These are phyloP conservation scores for Drosophila prolongata DNA, from an alignment of 2,888 invertebrate species.

Conservation along the genomic window DNA sequence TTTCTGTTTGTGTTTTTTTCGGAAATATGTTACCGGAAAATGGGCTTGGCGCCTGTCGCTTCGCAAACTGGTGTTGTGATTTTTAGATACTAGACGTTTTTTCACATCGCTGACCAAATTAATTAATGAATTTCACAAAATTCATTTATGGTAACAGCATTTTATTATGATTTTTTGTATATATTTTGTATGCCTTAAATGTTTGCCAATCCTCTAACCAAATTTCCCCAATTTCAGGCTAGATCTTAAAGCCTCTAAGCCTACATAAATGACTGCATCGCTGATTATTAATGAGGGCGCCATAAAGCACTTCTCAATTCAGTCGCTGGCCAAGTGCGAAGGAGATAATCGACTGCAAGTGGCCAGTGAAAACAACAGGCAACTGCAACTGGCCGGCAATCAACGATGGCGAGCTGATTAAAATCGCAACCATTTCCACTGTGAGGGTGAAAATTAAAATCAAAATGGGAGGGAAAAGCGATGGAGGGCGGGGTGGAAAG, in stretches of 20 bases:
- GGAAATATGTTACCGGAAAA: constrained; percentile 4
- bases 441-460: constrained; percentile 57
- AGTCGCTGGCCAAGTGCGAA: constrained; percentile 11
- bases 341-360: constrained; percentile 45
- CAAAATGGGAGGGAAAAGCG: constrained; percentile 12
- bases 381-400: constrained; percentile 40
- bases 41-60: constrained; percentile 23
- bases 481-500: background rate
- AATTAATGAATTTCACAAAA: too few species aligned
- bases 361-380: constrained; percentile 17
- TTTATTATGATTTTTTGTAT: too few species aligned
- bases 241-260: constrained; percentile 9
- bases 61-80: constrained; percentile 20
- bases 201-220: too few species aligned
- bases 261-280: background rate
- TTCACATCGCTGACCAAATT: too few species aligned
- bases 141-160: too few species aligned
- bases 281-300: constrained; percentile 35
- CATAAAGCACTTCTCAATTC: constrained; percentile 23
- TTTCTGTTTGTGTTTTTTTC: constrained; percentile 17
- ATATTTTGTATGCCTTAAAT: too few species aligned
- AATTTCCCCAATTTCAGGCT: too few species aligned
- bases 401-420: constrained; percentile 70
- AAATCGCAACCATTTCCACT: constrained; percentile 61
- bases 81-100: background rate